Conservation (phyloP, 2,888 invertebrate species). For the Xanthia icteritia region DNA sequence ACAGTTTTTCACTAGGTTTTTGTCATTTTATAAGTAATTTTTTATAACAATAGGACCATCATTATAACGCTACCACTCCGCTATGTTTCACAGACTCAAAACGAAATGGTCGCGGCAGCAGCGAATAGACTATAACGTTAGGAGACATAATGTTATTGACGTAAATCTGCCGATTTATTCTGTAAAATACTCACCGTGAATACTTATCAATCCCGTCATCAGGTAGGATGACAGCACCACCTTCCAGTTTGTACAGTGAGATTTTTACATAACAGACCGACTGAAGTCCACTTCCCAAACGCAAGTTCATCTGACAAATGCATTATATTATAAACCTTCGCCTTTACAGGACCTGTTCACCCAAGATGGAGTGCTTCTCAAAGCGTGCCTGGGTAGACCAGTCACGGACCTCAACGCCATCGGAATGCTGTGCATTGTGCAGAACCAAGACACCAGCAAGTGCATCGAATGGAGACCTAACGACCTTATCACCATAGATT, state of each 20-base stretch:
- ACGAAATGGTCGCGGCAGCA: background rate
- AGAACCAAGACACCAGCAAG: conserved; percentile 91
- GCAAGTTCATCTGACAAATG: background rate
- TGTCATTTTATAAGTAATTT: background rate
- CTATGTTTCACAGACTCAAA: background rate
- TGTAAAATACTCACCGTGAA: background rate
- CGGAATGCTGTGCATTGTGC: conserved; percentile 93
- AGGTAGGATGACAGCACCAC: background rate
- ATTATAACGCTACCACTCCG: background rate
- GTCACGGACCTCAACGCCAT: conserved; percentile 92
- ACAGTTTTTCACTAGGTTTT: conserved; percentile 11
- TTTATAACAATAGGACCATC: background rate
- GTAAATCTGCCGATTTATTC: background rate
- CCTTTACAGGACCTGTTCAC: conserved; percentile 92
- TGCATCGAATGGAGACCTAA: conserved; percentile 96
- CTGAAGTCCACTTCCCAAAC: background rate
- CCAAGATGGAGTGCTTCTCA: conserved; percentile 95
- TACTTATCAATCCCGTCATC: too few species aligned
- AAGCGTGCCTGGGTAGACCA: conserved; percentile 91
- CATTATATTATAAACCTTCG: background rate
- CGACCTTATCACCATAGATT: conserved; percentile 94
- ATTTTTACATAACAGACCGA: background rate
- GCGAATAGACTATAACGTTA: conserved; percentile 2
- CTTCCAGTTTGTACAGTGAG: too few species aligned
- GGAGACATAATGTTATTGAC: background rate